Base-by-base conservation (phyloP, 2,113 vertebrate genomes). In the Colossoma macropomum region DNA sequence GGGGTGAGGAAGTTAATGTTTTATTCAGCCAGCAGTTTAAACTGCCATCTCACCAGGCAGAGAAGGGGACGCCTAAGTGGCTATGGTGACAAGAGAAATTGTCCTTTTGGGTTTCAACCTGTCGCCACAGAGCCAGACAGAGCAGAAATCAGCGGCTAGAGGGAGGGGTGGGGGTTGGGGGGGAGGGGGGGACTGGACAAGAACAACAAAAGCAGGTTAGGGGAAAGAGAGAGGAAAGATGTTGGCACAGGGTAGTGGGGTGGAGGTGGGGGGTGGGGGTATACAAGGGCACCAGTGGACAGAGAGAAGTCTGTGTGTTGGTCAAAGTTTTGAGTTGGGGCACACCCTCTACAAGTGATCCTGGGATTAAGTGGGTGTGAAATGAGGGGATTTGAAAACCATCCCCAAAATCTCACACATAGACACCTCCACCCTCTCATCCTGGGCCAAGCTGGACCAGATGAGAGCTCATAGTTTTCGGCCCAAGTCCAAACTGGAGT, bases 61-160 rank as follows among this genome's bases (percentile, higher is more conserved):
- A 91, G 90, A 91, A 95, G 93, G 96, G 96, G 97, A 96, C 93
- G 95, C 96, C 96, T 98, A 98, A 99, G 97, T 98, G 97, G 96
- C 96, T 96, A 96, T 97, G 95, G 96, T 98, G 97, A 99, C 97
- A 98, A 96, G 95, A 97, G 94, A 97, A 98, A 99, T 98, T 97
- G 97, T 97, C 96, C 96, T 97, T 96, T 91, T 95, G 96, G 96
- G 96, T 97, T 98, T 96, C 93, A 97, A 96, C 95, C 96, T 98
- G 97, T 98, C 97, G 96, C 96, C 96, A 97, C 97, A 97, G 94
- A 96, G 95, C 94, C 96, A 95, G 92, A 95, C 94, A n/a, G n/a
- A n/a, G 95, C 95, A 95, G 91, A 90, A 93, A 91, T 88, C 86
- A 79, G 66, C 95, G 95, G 95, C 45, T 1, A 21, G 27, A 68